Evolutionary conservation across 2,113 vertebrate species (phyloP).

Genomic region (Ceyx melanurus): DNA sequence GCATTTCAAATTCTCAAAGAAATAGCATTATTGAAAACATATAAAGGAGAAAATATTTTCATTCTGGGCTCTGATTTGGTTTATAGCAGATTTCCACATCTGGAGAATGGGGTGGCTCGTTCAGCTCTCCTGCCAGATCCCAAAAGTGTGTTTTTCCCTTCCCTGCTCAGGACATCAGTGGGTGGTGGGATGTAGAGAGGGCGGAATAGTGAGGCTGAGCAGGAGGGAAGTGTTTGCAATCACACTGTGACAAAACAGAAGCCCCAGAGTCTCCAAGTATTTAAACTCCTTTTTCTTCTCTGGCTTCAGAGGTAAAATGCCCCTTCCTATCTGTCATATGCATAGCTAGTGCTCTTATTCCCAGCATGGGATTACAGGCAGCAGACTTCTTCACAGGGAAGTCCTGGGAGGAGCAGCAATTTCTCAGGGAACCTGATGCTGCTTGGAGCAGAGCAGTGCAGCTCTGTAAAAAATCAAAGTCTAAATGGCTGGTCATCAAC

Average conservation of each 20-base stretch:
- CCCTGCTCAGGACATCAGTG: neutral
- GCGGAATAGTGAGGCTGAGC: neutral
- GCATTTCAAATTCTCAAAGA: slow-evolving; percentile 36
- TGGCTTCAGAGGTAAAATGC: neutral
- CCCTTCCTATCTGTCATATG: neutral
- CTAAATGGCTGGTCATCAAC: neutral
- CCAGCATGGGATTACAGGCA: neutral
- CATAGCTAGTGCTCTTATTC: neutral
- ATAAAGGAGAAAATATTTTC: slow-evolving; percentile 46
- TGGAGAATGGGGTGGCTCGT: neutral
- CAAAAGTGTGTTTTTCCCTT: neutral
- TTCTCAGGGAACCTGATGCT: neutral
- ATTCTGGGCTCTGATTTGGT: slow-evolving; percentile 31
- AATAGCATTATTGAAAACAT: slow-evolving; percentile 17
- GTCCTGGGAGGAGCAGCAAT: neutral
- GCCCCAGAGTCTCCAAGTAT: neutral
- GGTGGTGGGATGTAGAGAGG: neutral
- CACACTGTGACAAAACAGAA: neutral
- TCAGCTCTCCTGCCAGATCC: neutral
- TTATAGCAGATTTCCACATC: slow-evolving; percentile 43
- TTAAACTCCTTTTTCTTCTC: neutral
- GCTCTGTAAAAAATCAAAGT: neutral
- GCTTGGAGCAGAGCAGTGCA: neutral
- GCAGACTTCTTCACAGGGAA: neutral
- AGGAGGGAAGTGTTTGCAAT: neutral